Base-by-base conservation (phyloP, 92 coral and sea anemone species). In the Epizoanthus stellaris region DNA sequence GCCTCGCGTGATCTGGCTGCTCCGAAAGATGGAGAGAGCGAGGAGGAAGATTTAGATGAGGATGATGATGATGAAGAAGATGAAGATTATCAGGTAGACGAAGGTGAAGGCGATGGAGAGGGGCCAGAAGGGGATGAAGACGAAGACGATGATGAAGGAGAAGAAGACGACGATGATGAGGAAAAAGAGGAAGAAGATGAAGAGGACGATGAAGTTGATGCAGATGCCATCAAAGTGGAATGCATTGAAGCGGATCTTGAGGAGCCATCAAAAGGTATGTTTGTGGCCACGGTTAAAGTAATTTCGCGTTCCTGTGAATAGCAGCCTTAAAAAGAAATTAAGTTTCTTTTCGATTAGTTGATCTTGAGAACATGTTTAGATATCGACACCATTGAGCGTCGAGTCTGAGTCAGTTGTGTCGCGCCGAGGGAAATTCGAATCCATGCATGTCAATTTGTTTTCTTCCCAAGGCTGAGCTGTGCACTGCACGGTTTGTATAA, bases 1-100 rank as follows among this genome's bases (percentile, higher is more conserved):
- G 98, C 95, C 73, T 79, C 83, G 90, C 94, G 95, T 93, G 93
- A 92, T 86, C 90, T 87, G 81, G 98, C 88, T 45, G 95, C 90
- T 16, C 91, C 87, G 25, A 89, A 89, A 60, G 92, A 91, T 61
- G 93, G 85, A 42, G 93, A 88, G 30, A 90, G 88, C 85, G 90
- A 87, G 5, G 87, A 92, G 39, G 95, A 90, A 59, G 98, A 87
- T 0, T 89, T 89, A 7, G 56, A 52, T 9, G 56, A 52, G 34
- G 95, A 93, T 5, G 98, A 93, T 57, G 94, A 94, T 39, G 88
- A 89, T 21, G 89, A 91, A 10, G 97, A 91, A 36, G 95, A 85
- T 52, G 88, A 89, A 20, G 94, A 89, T 80, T 92, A 87, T 62
- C 95, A 89, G 13, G 93, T 87, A 17, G 98, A 85, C 54, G 95